Evolutionary conservation across 2,113 vertebrate genomes (phyloP).

Genomic region (mouse (Mus musculus)): GRCm39 chr7:139264001-139264500

Average conservation of each 20-base stretch:
- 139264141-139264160: not conserved
- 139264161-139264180: not conserved
- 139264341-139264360: no score
- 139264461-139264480: not conserved
- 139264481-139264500: not conserved
- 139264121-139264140: not conserved
- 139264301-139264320: not conserved
- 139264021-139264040: not conserved
- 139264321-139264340: no score
- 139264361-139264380: not conserved
- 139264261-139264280: not conserved
- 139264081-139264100: not conserved
- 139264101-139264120: not conserved
- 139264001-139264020: not conserved
- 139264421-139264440: not conserved
- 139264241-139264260: not conserved
- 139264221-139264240: not conserved
- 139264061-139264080: not conserved
- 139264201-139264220: not conserved
- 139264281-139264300: not conserved
- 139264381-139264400: not conserved
- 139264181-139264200: not conserved
- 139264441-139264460: not conserved
- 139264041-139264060: not conserved
- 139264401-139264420: not conserved